Evolutionary conservation across 2,797 vertebrate species (phyloP).

Genomic region (Falco berigora): DNA sequence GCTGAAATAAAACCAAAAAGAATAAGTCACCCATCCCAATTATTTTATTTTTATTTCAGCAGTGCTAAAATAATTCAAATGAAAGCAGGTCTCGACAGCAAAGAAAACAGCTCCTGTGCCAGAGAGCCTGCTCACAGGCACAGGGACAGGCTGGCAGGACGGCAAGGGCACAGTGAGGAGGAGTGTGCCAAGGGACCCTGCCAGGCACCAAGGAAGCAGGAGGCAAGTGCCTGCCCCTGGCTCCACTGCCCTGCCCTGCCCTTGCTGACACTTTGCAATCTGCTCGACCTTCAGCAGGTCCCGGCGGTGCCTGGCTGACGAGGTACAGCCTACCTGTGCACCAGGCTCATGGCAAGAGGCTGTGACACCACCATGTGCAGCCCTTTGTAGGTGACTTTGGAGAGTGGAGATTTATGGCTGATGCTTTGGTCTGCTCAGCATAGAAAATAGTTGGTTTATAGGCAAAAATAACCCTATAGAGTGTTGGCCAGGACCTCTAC

Average conservation of each 20-base stretch:
- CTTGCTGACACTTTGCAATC: too few species aligned
- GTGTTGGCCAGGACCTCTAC: not conserved
- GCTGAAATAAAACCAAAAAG: conserved; percentile 11
- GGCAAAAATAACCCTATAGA: not conserved
- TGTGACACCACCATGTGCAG: not conserved
- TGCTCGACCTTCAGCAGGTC: not conserved
- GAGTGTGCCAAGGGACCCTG: not conserved
- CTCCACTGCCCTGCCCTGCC: not conserved
- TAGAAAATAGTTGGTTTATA: not conserved
- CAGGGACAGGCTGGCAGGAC: not conserved
- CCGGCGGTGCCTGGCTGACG: rapidly evolving
- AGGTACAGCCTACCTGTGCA: not conserved
- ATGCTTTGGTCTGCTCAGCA: not conserved
- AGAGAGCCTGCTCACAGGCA: not conserved
- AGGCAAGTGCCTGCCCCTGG: not conserved
- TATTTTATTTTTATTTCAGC: conserved; percentile 15
- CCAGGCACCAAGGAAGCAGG: not conserved
- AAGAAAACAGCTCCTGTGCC: not conserved
- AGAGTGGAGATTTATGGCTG: not conserved
- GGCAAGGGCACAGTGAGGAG: rapidly evolving
- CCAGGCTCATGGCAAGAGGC: rapidly evolving
- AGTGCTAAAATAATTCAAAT: not conserved
- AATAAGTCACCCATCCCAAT: not conserved
- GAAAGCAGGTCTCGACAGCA: not conserved
- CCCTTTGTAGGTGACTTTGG: not conserved